These are phyloP conservation scores for Ibidorhyncha struthersii DNA, from an alignment of 2,113 vertebrate genomes.

Conservation along the genomic window DNA sequence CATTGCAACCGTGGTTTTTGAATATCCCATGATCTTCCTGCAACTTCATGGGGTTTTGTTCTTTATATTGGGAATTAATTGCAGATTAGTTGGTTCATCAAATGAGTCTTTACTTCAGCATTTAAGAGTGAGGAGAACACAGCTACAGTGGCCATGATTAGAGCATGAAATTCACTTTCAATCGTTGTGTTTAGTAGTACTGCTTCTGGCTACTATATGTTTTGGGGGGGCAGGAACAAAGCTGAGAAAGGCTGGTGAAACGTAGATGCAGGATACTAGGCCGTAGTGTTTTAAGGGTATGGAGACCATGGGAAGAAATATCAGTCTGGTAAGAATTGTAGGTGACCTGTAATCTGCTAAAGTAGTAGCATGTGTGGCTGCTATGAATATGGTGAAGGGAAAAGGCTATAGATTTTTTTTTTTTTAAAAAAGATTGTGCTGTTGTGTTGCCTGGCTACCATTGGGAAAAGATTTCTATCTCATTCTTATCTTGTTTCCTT, in stretches of 20 bases:
- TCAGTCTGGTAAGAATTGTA: neutral
- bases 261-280: neutral
- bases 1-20: neutral
- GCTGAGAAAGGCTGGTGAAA: neutral
- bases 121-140: neutral
- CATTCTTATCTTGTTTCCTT: neutral
- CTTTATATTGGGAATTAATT: neutral
- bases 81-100: neutral
- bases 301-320: neutral
- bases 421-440: neutral
- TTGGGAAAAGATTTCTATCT: neutral
- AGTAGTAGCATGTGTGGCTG: neutral
- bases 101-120: neutral
- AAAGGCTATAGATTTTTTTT: neutral
- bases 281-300: neutral
- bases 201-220: neutral
- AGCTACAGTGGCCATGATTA: neutral
- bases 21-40: neutral
- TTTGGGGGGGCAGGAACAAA: neutral
- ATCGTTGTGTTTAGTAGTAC: neutral
- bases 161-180: neutral
- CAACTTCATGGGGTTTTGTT: neutral
- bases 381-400: neutral
- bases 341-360: neutral
- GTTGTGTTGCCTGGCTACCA: neutral